Base-by-base conservation (phyloP, 2,888 invertebrate genomes). In the Drosophila algonquin region DNA sequence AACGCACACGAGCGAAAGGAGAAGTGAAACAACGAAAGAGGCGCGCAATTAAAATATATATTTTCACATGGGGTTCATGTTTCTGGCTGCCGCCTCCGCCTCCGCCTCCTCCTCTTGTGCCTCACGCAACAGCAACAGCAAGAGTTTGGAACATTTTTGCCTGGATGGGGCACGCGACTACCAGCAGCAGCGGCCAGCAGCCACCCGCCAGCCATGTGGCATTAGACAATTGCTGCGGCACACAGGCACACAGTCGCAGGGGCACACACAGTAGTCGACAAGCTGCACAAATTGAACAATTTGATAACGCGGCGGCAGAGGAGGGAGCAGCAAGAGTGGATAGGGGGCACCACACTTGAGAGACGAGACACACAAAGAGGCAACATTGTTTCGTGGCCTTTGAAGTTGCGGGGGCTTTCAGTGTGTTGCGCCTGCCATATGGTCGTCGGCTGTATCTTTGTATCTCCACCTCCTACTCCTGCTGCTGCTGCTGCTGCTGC, bases 251-350 rank as follows among this genome's bases (percentile, higher is more conserved):
- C 55, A 12, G 50, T 14, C 12, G 12, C 40, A 40, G 40, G 40
- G 40, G 62, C 14, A 24, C 40, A 40, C 40, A 24, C 40, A 24
- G 14, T 24, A 32, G 40, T 8, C 63, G 50, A 51, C 56, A 54
- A 75, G 70, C 79, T 73, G 76, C 81, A 83, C 81, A 84, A 84
- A 84, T 84, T 84, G 82, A 85, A 83, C 82, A 85, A 85, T 83
- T 83, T 85, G 83, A 83, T 83, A 83, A 82, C 75, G 83, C 57
- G 62, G 75, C 73, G 53, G 67, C 62, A 76, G 70, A 32, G 24
- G 24, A 5, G 5, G 5, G 24, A 24, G 5, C n/a, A n/a, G 24
- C 0, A 24, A 0, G 24, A 24, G 24, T 24, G 35, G 40, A 27
- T 21, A 30, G 59, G 9, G 51, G 30, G 21, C 12, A 62, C 21